Conservation (phyloP, 2,797 vertebrate species). For the Poecile montanus region DNA sequence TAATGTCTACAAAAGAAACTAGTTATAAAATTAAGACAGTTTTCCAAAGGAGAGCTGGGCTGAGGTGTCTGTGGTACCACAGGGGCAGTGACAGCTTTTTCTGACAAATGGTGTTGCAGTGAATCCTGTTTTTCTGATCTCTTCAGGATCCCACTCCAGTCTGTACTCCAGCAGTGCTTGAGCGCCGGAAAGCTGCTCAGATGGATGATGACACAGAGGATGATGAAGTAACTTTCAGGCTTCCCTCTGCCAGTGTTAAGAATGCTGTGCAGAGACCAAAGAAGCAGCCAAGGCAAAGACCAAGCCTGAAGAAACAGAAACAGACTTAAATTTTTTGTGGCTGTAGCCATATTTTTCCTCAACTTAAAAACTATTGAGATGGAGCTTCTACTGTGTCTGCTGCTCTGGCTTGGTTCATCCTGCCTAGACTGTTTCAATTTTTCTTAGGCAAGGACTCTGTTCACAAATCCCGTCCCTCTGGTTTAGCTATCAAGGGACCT, state of each 20-base stretch:
- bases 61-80: background rate
- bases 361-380: background rate
- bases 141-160: slow-evolving; percentile 84
- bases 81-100: background rate
- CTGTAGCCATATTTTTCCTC: background rate
- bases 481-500: background rate
- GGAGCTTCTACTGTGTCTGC: background rate
- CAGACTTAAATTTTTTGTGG: background rate
- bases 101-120: background rate
- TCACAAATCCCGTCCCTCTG: background rate
- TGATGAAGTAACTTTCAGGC: slow-evolving; percentile 81
- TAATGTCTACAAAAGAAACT: background rate
- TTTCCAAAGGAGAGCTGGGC: background rate
- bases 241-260: background rate
- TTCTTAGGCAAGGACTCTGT: background rate
- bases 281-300: slow-evolving; percentile 32
- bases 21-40: background rate
- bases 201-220: slow-evolving; percentile 72
- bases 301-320: slow-evolving; percentile 45
- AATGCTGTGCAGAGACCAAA: background rate
- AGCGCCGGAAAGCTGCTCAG: slow-evolving; percentile 81
- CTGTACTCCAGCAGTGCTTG: slow-evolving; percentile 87
- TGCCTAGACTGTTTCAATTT: background rate
- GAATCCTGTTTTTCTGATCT: background rate
- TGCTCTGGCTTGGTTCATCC: background rate